Percentiles rank a stretch among this genome's conserved stretches.
Evolutionary conservation across 1,140 invertebrate species (phyloP).

Genomic region (Drosophila bocqueti): DNA sequence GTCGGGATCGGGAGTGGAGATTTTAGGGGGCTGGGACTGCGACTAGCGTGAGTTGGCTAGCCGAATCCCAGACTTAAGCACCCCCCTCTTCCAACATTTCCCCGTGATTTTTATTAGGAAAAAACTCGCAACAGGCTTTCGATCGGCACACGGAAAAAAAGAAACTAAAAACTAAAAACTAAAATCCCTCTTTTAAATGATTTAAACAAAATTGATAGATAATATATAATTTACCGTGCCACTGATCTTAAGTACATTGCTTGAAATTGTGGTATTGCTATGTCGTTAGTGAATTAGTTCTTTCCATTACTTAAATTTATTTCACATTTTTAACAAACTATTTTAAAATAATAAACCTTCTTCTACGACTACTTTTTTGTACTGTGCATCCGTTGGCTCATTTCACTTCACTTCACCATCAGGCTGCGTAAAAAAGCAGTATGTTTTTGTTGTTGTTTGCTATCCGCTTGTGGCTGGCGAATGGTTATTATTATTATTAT

Average conservation of each 20-base stretch:
- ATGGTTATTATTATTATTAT: conserved; percentile 37
- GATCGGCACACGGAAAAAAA: conserved; percentile 5
- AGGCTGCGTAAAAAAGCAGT: conserved; percentile 72
- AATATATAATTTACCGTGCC: no score
- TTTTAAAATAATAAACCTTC: neutral
- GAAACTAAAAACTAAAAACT: no score
- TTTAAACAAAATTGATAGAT: no score
- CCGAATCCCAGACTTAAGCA: conserved; percentile 22
- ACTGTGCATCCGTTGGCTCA: conserved; percentile 33
- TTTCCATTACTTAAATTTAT: no score
- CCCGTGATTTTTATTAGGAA: conserved; percentile 22
- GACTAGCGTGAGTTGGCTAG: conserved; percentile 28
- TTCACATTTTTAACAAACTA: neutral
- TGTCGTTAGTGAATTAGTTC: no score
- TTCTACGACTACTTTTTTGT: neutral
- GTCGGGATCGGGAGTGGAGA: conserved; percentile 41
- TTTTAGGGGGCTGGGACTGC: conserved; percentile 1
- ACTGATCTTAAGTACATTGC: no score
- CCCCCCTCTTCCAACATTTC: neutral
- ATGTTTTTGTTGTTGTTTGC: conserved; percentile 27
- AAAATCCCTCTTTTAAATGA: no score
- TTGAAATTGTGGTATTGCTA: no score
- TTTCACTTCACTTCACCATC: conserved; percentile 58
- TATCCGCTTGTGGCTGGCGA: conserved; percentile 22
- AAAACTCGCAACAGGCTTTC: conserved; percentile 62